phyloP scores from a whole-genome alignment of 2,797 vertebrate species.

The Monodelphis domestica region DNA sequence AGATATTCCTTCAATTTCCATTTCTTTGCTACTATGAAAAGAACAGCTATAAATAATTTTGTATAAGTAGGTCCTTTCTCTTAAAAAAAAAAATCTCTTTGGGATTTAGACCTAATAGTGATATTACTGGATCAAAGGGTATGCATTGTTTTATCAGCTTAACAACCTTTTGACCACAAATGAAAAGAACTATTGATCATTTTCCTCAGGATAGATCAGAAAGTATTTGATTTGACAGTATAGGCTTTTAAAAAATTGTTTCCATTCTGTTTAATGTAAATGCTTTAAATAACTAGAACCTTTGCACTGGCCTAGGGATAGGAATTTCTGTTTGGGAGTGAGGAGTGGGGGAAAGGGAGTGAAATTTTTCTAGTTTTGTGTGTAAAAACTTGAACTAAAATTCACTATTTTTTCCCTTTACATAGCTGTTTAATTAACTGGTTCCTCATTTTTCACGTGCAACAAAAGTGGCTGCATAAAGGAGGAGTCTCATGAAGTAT shows the following conservation, averaged over 20 bases:
- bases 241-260: constrained; percentile 29
- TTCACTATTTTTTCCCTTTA: constrained; percentile 50
- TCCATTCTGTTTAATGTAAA: constrained; percentile 26
- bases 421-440: constrained; percentile 78
- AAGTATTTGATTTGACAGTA: constrained; percentile 19
- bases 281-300: constrained; percentile 32
- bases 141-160: too few relatives aligned
- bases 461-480: background rate
- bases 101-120: too few relatives aligned
- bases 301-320: constrained; percentile 14
- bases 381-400: constrained; percentile 65
- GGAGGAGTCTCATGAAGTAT: background rate
- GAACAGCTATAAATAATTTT: too few relatives aligned
- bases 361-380: constrained; percentile 60
- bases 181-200: constrained; percentile 27
- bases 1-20: too few relatives aligned
- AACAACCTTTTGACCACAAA: background rate
- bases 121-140: too few relatives aligned
- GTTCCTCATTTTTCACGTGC: constrained; percentile 54
- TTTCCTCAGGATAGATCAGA: constrained; percentile 56
- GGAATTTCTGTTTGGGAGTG: constrained; percentile 20
- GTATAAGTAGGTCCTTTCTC: too few relatives aligned
- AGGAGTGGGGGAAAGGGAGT: background rate
- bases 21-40: too few relatives aligned
- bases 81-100: too few relatives aligned